Base-by-base conservation (phyloP, 1,140 invertebrate species). In the Nilaparvata lugens region DNA sequence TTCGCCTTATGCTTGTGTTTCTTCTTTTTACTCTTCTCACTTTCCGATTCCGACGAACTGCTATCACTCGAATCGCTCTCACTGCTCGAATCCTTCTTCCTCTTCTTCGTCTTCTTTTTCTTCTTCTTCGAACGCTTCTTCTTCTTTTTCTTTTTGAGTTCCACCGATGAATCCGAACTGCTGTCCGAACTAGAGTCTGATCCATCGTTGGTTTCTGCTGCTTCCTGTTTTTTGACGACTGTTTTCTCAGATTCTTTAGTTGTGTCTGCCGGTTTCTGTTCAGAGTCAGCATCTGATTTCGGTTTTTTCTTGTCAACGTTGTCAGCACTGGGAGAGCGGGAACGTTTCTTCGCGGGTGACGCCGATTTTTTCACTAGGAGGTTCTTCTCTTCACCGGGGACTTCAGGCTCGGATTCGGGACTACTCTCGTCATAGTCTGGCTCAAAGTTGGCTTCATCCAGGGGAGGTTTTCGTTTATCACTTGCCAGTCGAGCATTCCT, bases 1-100 rank as follows among this genome's bases (percentile, higher is more conserved):
- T 65, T 64, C 16, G 61, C 62, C 35, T 66, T 67, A 40, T 66
- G 64, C 48, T 66, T 66, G 4, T 68, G 62, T 45, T 65, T 63
- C 25, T 62, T 65, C 43, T 67, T 67, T 54, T 63, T 64, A 31
- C 58, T 63, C 28, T 63, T 56, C 11, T 56, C 61, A 16, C 42
- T 18, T 52, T 64, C 64, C 16, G 65, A 64, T 11, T 60, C 59
- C 18, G 45, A 52, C 24, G 59, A 55, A 40, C 59, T 60, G 7
- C 38, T 52, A 1, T 60, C 59, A 25, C 52, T 55, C 18, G 52
- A 42, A 14, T 63, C 62, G 6, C 57, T 60, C 13, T 63, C 62
- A 38, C 62, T 63, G 13, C 54, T 58, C 24, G 58, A 51, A 40
- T 60, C 57, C 24, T 56, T 60, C 25, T 60, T 55, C 13, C 19